Base-by-base conservation (phyloP, 2,888 invertebrate species). In the Campopleginae sp. region DNA sequence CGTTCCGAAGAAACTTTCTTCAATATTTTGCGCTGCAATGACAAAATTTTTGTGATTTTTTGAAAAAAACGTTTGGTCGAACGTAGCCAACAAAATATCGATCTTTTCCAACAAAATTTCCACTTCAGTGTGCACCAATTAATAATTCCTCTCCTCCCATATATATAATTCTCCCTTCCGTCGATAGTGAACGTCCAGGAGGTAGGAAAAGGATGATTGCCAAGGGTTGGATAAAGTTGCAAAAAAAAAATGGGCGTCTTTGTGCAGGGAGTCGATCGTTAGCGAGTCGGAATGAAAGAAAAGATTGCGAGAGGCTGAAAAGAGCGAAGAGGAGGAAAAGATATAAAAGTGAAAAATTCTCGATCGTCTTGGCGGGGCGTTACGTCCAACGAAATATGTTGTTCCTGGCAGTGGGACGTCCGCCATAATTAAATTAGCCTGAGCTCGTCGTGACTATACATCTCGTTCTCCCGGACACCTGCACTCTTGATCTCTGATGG, bases 401-500 rank as follows among this genome's bases (percentile, higher is more conserved):
- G 77, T 80, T 76, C 74, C 68, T 72, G 72, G 74, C 61, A 83
- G 80, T 80, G 70, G 61, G 70, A 88, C 82, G 89, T 88, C 88
- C 85, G 74, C 80, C 84, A 82, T 91, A 91, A 92, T 92, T 89
- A 83, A 84, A 90, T 92, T 91, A 91, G 84, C 84, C 78, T 86
- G 87, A 87, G 88, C 86, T 87, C 87, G 87, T 87, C 44, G 70
- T 68, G 42, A 63, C 54, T 80, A 54, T 65, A 72, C 77, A 31
- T 77, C 74, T 80, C 82, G 88, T 90, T 90, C 89, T 89, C 89
- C 89, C 86, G 87, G 89, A 89, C 91, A 91, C 91, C 90, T 90
- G 90, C 86, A 88, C 88, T 89, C 89, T 86, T 88, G 87, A 88
- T 89, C 86, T 85, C 89, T 93, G 93, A 93, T 93, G 92, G 93